Conservation (phyloP, 2,888 invertebrate genomes). For the Polydrusus tereticollis region DNA sequence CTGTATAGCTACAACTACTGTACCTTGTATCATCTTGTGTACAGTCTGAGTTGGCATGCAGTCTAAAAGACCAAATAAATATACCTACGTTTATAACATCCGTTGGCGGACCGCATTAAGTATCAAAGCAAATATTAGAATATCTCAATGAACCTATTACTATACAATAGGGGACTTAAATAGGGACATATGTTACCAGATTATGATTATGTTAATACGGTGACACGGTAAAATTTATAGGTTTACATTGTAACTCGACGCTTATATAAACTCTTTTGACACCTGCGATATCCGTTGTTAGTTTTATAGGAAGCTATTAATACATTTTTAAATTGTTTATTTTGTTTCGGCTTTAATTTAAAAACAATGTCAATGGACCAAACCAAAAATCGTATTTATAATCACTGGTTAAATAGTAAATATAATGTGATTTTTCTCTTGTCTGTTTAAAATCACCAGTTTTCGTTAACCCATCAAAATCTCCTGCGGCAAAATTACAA, state of each 20-base stretch:
- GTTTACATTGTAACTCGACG: slow-evolving; percentile 33
- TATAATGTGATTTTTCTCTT: too few species aligned
- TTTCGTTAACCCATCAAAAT: neutral
- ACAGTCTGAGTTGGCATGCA: too few species aligned
- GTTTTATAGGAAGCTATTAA: slow-evolving; percentile 4
- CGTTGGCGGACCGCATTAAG: slow-evolving; percentile 14
- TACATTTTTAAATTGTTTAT: slow-evolving; percentile 1
- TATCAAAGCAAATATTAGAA: slow-evolving; percentile 21
- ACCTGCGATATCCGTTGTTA: slow-evolving; percentile 21
- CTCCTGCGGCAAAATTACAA: neutral
- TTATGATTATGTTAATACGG: slow-evolving; percentile 38
- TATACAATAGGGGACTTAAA: slow-evolving; percentile 34
- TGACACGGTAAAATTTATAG: slow-evolving; percentile 28
- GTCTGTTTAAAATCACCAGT: too few species aligned
- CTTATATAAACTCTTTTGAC: slow-evolving; percentile 27
- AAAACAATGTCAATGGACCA: too few species aligned
- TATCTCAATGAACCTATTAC: slow-evolving; percentile 32
- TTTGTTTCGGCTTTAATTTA: too few species aligned
- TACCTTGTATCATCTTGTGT: neutral
- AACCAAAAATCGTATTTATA: too few species aligned
- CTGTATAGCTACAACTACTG: too few species aligned
- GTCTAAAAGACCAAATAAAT: slow-evolving; percentile 6
- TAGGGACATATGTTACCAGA: slow-evolving; percentile 38
- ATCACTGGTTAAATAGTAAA: too few species aligned
- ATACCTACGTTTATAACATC: neutral